Evolutionary conservation across 2,113 vertebrate species (phyloP).

Genomic region (Dasyurus viverrinus): DNA sequence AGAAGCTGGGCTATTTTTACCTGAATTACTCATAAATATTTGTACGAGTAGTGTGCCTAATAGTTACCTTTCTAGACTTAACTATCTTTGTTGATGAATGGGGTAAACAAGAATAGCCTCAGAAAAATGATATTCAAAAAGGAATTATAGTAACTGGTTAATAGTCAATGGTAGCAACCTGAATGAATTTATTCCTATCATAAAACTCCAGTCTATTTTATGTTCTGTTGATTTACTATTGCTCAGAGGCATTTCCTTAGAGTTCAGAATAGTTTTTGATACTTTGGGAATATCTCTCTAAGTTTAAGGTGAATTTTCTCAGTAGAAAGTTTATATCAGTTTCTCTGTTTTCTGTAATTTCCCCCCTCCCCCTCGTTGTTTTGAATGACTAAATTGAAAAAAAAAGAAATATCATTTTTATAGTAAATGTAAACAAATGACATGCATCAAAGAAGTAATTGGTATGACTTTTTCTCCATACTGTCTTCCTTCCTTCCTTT

Average conservation of each 20-base stretch:
- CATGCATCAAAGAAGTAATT: not conserved
- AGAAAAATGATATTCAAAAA: not conserved
- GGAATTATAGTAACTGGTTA: not conserved
- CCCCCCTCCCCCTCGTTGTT: not conserved
- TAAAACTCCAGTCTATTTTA: slow-evolving; percentile 29
- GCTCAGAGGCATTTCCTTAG: not conserved
- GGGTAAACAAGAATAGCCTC: not conserved
- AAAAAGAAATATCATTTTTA: not conserved
- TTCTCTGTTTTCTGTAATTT: not conserved
- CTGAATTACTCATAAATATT: not conserved
- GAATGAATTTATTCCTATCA: slow-evolving; percentile 25
- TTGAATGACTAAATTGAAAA: not conserved
- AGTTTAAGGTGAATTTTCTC: not conserved
- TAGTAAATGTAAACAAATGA: not conserved
- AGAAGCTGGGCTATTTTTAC: not conserved
- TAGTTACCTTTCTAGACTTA: not conserved
- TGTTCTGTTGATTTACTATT: slow-evolving; percentile 12
- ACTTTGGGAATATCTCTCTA: not conserved
- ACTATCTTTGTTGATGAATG: not conserved
- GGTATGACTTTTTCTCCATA: not conserved
- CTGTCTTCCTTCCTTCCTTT: not conserved
- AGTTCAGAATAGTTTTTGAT: not conserved
- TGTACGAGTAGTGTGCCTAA: not conserved
- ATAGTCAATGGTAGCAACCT: fast-evolving
- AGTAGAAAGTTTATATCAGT: not conserved